Evolutionary conservation across 2,888 invertebrate genomes (phyloP), one percentile per base, ranked within the genome.

Genomic region (Acanthosoma haemorrhoidale): DNA sequence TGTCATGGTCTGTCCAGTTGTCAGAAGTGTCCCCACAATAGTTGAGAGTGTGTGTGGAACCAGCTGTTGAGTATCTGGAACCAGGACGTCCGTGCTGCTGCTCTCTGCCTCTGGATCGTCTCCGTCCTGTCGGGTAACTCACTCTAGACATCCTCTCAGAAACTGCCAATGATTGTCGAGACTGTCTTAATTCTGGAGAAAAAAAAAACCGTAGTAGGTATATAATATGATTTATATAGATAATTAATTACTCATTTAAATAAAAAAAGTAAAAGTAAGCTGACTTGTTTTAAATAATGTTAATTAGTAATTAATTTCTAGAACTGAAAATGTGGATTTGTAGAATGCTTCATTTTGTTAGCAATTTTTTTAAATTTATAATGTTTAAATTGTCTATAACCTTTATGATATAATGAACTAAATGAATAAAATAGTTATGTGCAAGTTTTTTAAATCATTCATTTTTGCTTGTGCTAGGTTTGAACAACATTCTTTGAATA

Each of bases 1-100:
- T 93, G 79, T 94, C 94, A 80, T 94, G 94, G 81, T 94, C 94
- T 76, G 94, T 94, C 94, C 94, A 95, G 80, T 91, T 91, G 80
- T 92, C 92, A 6, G 81, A 80, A 64, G 91, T 90, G 79, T 92
- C 93, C 79, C 93, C 93, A 80, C 92, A 92, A 80, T 91, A 88
- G 78, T 88, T 92, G 77, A 92, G 83, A 58, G 91, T 92, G 76
- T 92, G 87, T 59, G 87, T 88, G 31, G 92, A 92, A 75, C 92
- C 92, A 72, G 90, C 89, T 73, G 89, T 84, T 77, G 88, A 88
- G 79, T 86, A 86, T 77, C 92, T 85, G 82, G 92, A 91, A 78
- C 90, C 88, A 69, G 91, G 90, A 77, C 88, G 82, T 76, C 86
- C 84, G 72, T 83, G 68, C 34, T 68, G 70, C 29, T 67, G 34